These are phyloP conservation scores for Rhodinocichla rosea DNA, from an alignment of 2,113 vertebrate species.

Conservation along the genomic window DNA sequence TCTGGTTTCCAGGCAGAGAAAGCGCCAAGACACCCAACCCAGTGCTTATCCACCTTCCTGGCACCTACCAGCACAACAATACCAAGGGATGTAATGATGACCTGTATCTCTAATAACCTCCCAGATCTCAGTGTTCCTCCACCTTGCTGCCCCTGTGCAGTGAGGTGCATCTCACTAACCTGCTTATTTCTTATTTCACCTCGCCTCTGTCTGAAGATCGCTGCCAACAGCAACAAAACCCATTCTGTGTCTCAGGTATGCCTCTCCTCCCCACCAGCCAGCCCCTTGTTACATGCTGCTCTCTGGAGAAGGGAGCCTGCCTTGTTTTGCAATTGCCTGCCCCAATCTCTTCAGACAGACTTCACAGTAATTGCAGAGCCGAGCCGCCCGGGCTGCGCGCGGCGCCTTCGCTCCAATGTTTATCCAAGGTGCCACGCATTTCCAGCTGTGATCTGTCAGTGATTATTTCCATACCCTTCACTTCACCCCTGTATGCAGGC, in stretches of 20 bases:
- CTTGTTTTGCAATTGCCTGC: not conserved
- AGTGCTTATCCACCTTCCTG: not conserved
- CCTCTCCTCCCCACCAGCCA: not conserved
- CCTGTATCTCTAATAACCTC: not conserved
- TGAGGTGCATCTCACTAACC: not conserved
- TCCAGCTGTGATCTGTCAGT: constrained; percentile 44
- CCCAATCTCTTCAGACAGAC: constrained; percentile 35
- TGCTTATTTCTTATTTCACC: not conserved
- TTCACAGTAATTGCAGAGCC: constrained; percentile 14
- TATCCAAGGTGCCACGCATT: not conserved
- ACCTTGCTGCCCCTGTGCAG: not conserved
- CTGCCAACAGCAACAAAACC: not conserved
- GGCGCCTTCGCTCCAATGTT: not conserved
- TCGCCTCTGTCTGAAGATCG: not conserved
- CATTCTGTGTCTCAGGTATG: not conserved
- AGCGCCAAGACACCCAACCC: not conserved
- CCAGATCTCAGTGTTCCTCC: not conserved
- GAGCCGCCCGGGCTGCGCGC: not conserved
- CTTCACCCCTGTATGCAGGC: constrained; percentile 45
- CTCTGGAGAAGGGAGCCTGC: not conserved
- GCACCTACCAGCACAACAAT: not conserved
- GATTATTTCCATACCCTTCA: constrained; percentile 54
- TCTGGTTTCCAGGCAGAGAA: not conserved
- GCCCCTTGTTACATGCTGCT: not conserved
- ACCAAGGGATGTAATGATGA: not conserved